phyloP scores from a whole-genome alignment of 1,140 invertebrate genomes.

The Drosophila punjabiensis region DNA sequence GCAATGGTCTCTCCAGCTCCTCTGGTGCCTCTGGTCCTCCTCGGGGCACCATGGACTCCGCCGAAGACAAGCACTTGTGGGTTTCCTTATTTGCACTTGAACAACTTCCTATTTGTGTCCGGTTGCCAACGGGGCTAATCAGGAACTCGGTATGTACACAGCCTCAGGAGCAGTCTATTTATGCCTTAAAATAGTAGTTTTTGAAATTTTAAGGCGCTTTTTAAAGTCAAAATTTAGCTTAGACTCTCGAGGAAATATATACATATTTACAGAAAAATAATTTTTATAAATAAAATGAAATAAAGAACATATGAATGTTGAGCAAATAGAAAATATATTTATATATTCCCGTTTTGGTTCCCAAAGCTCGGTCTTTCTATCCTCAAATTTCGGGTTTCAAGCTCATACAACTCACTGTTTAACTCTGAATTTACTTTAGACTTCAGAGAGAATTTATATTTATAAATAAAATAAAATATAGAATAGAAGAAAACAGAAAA shows the following conservation, averaged over 20 bases:
- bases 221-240: too few species aligned
- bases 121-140: background rate
- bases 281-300: too few species aligned
- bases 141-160: background rate
- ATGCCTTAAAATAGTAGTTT: background rate
- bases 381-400: background rate
- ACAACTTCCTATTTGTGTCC: slow-evolving; percentile 22
- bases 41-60: background rate
- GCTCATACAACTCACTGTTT: background rate
- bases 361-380: too few species aligned
- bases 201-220: too few species aligned
- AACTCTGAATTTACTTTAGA: background rate
- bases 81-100: slow-evolving; percentile 24
- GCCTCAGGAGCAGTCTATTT: background rate
- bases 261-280: too few species aligned
- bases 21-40: background rate
- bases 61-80: slow-evolving; percentile 34
- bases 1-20: slow-evolving; percentile 26
- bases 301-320: too few species aligned
- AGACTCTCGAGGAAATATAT: too few species aligned
- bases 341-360: too few species aligned
- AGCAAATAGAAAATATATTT: too few species aligned
- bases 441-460: background rate
- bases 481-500: too few species aligned
- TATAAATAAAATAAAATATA: too few species aligned